Percentiles rank a stretch among this genome's conserved stretches.
Conservation (phyloP, 2,113 vertebrate genomes). For the Zosterops pallidus region DNA sequence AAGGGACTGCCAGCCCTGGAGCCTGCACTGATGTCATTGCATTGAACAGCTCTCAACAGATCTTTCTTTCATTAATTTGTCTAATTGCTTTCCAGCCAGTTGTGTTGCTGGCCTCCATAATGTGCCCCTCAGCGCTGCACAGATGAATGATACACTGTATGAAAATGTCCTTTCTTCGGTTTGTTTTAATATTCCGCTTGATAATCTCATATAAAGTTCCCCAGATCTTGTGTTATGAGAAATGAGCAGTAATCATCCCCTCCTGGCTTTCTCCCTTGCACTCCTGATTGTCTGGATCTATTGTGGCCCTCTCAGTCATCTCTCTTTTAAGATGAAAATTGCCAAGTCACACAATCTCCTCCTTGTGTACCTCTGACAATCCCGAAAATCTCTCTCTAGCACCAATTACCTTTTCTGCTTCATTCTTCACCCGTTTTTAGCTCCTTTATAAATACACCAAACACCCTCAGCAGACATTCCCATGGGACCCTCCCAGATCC, state of each 20-base stretch:
- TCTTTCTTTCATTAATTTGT: constrained; percentile 58
- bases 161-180: constrained; percentile 53
- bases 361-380: not conserved
- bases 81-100: constrained; percentile 57
- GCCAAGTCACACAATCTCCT: constrained; percentile 52
- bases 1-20: not conserved
- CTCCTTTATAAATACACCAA: not conserved
- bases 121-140: not conserved
- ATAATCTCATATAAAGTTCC: constrained; percentile 54
- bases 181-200: constrained; percentile 33
- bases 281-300: constrained; percentile 37
- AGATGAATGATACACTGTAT: constrained; percentile 13
- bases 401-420: not conserved
- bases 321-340: constrained; percentile 63
- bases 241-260: constrained; percentile 46
- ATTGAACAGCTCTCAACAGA: constrained; percentile 32
- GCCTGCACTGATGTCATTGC: not conserved
- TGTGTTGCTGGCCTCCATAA: not conserved
- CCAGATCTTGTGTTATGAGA: constrained; percentile 43
- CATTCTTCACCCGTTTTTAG: not conserved
- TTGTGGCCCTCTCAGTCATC: constrained; percentile 61
- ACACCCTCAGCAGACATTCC: not conserved
- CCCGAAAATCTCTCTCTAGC: not conserved
- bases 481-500: not conserved
- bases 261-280: not conserved